Evolutionary conservation across 1,140 invertebrate species (phyloP).

Genomic region (Macrobrachium rosenbergii): DNA sequence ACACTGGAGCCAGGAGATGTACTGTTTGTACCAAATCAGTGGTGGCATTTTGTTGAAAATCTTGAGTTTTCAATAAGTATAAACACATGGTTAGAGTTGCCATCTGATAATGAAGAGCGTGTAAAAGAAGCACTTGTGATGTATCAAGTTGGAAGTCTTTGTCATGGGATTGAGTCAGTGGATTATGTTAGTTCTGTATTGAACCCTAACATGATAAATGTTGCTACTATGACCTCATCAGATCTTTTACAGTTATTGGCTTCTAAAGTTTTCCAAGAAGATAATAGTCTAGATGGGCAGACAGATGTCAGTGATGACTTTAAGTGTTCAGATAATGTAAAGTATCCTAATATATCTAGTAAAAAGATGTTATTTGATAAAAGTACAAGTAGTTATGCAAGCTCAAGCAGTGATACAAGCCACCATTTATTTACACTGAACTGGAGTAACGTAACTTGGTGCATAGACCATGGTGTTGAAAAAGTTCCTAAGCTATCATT

Average conservation of each 20-base stretch:
- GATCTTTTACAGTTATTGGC: constrained; percentile 30
- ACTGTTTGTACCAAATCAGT: constrained; percentile 87
- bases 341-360: neutral
- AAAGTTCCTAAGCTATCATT: constrained; percentile 16
- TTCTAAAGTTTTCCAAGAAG: constrained; percentile 1
- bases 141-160: constrained; percentile 55
- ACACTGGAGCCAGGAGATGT: constrained; percentile 86
- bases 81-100: constrained; percentile 88
- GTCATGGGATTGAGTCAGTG: constrained; percentile 35
- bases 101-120: constrained; percentile 64
- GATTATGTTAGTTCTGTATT: constrained; percentile 39
- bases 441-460: constrained; percentile 11
- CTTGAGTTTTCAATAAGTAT: constrained; percentile 81
- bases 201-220: constrained; percentile 59
- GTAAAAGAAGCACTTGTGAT: constrained; percentile 68
- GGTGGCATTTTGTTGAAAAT: constrained; percentile 98
- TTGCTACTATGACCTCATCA: constrained; percentile 46
- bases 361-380: too few species aligned
- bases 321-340: neutral
- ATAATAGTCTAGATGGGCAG: neutral
- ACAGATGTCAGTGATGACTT: too few species aligned
- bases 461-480: constrained; percentile 3
- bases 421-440: neutral
- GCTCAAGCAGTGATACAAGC: neutral
- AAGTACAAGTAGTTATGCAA: too few species aligned